Evolutionary conservation across 30 jellyfish, hydroid and myxozoan species (phyloP).

Genomic region (Pelagia noctiluca): DNA sequence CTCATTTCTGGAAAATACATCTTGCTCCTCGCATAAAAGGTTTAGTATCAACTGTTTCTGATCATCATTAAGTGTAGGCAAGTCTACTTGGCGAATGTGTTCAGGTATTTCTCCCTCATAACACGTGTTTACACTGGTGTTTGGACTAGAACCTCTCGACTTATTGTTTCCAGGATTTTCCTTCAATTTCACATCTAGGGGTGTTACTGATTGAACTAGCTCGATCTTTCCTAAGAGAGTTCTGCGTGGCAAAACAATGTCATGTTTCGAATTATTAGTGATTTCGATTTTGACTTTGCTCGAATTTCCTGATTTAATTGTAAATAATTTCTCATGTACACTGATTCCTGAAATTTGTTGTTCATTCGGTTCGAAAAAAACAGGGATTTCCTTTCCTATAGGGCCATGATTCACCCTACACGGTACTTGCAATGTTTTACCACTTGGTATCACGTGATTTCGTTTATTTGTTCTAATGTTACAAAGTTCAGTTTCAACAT

Average conservation of each 20-base stretch:
- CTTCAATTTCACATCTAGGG: slow-evolving; percentile 24
- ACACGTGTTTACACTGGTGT: slow-evolving; percentile 1
- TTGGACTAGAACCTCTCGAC: slow-evolving; percentile 1
- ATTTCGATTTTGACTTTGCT: slow-evolving; percentile 40
- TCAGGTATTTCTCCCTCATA: slow-evolving; percentile 29
- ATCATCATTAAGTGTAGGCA: slow-evolving; percentile 10
- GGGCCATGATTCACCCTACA: slow-evolving; percentile 31
- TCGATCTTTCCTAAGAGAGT: slow-evolving; percentile 33
- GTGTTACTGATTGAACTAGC: slow-evolving; percentile 34
- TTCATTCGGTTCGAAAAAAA: slow-evolving; percentile 21
- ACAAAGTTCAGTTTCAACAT: slow-evolving; percentile 17
- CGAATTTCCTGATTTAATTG: slow-evolving; percentile 31
- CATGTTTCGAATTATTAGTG: slow-evolving; percentile 40
- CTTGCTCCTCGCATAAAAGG: slow-evolving; percentile 22
- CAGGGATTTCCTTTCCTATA: slow-evolving; percentile 9
- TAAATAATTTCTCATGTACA: slow-evolving; percentile 24
- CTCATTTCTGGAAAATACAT: slow-evolving; percentile 39
- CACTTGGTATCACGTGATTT: not conserved
- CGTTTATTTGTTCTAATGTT: not conserved
- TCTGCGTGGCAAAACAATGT: slow-evolving; percentile 23
- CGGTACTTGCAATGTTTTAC: slow-evolving; percentile 8
- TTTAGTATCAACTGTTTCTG: slow-evolving; percentile 27
- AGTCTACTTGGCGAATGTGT: slow-evolving; percentile 37
- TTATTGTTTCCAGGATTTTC: slow-evolving; percentile 13
- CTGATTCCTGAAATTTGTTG: slow-evolving; percentile 8